phyloP scores from a whole-genome alignment of 2,113 vertebrate species.

The Halcyon senegalensis region DNA sequence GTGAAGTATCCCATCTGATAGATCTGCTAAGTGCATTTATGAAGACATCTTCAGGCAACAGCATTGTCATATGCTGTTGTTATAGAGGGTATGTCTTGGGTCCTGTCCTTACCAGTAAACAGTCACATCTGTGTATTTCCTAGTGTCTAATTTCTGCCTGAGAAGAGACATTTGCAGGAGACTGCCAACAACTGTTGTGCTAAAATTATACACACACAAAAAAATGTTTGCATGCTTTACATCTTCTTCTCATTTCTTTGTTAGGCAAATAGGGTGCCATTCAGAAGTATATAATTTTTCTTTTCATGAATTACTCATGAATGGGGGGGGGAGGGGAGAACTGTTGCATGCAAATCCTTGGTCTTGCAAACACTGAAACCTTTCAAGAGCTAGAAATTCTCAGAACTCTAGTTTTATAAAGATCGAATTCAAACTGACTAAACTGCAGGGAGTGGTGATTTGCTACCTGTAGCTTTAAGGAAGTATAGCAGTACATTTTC shows the following conservation, averaged over 20 bases:
- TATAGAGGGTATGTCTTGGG: background rate
- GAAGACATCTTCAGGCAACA: conserved; percentile 11
- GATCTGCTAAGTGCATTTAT: conserved; percentile 22
- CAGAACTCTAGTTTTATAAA: background rate
- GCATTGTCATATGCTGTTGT: background rate
- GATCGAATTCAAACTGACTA: background rate
- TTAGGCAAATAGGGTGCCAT: background rate
- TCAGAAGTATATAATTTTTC: background rate
- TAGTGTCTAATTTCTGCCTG: conserved; percentile 11
- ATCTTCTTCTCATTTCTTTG: background rate
- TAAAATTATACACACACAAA: background rate
- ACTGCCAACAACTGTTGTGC: background rate
- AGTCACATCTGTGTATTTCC: background rate
- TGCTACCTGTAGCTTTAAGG: conserved; percentile 2
- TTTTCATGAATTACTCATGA: background rate
- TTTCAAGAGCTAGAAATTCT: background rate
- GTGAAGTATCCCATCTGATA: conserved; percentile 17
- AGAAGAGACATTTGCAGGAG: background rate
- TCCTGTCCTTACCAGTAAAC: background rate
- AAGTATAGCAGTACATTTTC: conserved; percentile 17
- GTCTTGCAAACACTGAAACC: background rate
- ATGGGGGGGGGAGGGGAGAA: background rate
- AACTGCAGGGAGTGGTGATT: background rate
- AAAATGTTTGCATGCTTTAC: background rate
- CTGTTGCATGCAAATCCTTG: background rate